These are phyloP conservation scores for Drosophila tani DNA, from an alignment of 1,140 invertebrate genomes.

Conservation along the genomic window DNA sequence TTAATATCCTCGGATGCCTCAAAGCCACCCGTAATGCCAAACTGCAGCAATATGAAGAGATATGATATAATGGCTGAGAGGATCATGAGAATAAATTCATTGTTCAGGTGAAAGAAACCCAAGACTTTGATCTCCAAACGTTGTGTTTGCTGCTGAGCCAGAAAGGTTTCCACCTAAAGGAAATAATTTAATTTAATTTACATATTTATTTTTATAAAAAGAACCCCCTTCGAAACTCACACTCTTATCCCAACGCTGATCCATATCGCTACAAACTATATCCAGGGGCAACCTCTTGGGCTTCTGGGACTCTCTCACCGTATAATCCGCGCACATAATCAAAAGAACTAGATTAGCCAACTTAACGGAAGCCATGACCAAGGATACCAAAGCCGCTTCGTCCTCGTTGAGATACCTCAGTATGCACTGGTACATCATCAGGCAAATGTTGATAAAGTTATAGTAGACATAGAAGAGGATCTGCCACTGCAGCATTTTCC, in stretches of 20 bases:
- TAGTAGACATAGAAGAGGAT: conserved; percentile 74
- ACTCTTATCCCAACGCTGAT: conserved; percentile 69
- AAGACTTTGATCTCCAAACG: conserved; percentile 71
- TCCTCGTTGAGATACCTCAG: conserved; percentile 36
- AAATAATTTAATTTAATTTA: background rate
- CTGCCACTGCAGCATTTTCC: conserved; percentile 69
- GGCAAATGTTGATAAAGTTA: conserved; percentile 67
- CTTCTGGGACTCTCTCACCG: conserved; percentile 48
- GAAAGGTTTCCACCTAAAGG: conserved; percentile 60
- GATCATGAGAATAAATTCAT: conserved; percentile 69
- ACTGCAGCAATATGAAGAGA: conserved; percentile 74
- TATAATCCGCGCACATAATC: conserved; percentile 69
- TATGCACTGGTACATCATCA: conserved; percentile 71
- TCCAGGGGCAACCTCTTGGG: conserved; percentile 54
- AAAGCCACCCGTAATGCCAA: conserved; percentile 70
- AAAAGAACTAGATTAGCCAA: conserved; percentile 60
- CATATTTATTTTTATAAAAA: fast-evolving
- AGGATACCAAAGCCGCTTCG: conserved; percentile 33
- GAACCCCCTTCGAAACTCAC: conserved; percentile 21
- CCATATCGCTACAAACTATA: conserved; percentile 66
- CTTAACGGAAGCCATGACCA: conserved; percentile 55
- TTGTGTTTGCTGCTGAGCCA: conserved; percentile 63
- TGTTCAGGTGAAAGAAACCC: conserved; percentile 71
- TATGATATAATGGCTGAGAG: conserved; percentile 74
- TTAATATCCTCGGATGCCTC: conserved; percentile 46